Percentiles rank a stretch among this genome's conserved stretches.
Conservation (phyloP, 92 coral and sea anemone species). For the Virgularia gustaviana region DNA sequence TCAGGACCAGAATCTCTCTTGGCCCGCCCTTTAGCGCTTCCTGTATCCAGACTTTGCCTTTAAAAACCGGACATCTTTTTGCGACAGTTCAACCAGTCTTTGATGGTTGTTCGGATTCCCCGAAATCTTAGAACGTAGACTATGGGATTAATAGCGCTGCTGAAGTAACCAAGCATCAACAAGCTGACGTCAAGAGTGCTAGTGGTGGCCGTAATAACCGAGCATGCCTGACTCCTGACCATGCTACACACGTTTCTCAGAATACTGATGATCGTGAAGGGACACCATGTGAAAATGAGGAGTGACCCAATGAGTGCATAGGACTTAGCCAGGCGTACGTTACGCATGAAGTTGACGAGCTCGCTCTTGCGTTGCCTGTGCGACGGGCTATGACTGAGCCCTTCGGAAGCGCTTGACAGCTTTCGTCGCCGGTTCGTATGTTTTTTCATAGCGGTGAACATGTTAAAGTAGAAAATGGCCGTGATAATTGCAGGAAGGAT, state of each 20-base stretch:
- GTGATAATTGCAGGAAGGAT: conserved; percentile 69
- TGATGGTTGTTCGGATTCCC: background rate
- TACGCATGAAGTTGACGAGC: conserved; percentile 3
- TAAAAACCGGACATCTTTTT: background rate
- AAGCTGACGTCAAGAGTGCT: background rate
- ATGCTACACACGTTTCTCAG: background rate
- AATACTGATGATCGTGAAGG: conserved; percentile 7
- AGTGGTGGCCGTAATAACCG: background rate
- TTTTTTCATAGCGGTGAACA: conserved; percentile 46
- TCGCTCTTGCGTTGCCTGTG: background rate
- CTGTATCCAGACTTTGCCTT: background rate
- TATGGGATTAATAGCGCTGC: conserved; percentile 16
- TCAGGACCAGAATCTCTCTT: too few species aligned
- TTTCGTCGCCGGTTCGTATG: conserved; percentile 15
- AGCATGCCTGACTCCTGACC: background rate
- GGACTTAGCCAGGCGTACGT: conserved; percentile 14
- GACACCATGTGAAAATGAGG: conserved; percentile 29
- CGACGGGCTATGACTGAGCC: background rate
- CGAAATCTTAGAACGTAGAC: conserved; percentile 26
- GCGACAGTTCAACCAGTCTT: conserved; percentile 3
- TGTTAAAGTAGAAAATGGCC: conserved; percentile 66
- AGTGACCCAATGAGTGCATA: conserved; percentile 29
- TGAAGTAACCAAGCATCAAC: conserved; percentile 19
- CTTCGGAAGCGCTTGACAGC: conserved; percentile 15
- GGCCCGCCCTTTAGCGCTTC: too few species aligned